Percentiles rank a stretch among this genome's conserved stretches.
Conservation (phyloP, 1,140 invertebrate genomes). For the Pinna nobilis region DNA sequence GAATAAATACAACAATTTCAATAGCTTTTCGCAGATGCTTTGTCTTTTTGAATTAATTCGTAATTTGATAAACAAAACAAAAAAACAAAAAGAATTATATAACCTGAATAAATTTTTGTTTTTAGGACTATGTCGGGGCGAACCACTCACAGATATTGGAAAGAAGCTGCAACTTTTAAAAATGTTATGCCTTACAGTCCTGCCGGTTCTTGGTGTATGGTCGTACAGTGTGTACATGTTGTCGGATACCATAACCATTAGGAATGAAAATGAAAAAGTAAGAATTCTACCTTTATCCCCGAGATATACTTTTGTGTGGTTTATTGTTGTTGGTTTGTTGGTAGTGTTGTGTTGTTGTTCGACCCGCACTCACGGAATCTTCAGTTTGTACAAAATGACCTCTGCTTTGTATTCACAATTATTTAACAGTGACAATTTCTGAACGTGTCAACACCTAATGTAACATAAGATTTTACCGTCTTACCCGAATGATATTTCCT, state of each 20-base stretch:
- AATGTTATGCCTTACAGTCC: constrained; percentile 57
- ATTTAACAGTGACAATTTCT: too few species aligned
- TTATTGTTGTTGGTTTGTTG: neutral
- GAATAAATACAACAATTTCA: too few species aligned
- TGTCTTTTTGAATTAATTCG: neutral
- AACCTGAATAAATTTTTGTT: neutral
- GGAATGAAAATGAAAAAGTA: constrained; percentile 57
- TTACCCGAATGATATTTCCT: too few species aligned
- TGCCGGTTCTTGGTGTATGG: constrained; percentile 60
- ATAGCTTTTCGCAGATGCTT: neutral
- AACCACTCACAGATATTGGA: constrained; percentile 54
- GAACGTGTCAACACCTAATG: too few species aligned
- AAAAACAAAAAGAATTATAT: neutral
- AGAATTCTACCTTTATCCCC: neutral
- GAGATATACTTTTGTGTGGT: neutral
- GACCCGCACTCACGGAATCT: too few species aligned
- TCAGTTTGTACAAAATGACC: too few species aligned
- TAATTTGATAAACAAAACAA: neutral
- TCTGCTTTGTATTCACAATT: too few species aligned
- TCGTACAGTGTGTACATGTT: constrained; percentile 59
- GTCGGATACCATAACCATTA: constrained; percentile 51
- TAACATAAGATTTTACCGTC: too few species aligned
- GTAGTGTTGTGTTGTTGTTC: too few species aligned
- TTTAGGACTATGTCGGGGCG: constrained; percentile 53
- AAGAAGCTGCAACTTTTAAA: constrained; percentile 58